Percentiles rank a stretch among this genome's conserved stretches.
Conservation (phyloP, 2,797 vertebrate genomes). For the Parauchenoglanis ngamensis region DNA sequence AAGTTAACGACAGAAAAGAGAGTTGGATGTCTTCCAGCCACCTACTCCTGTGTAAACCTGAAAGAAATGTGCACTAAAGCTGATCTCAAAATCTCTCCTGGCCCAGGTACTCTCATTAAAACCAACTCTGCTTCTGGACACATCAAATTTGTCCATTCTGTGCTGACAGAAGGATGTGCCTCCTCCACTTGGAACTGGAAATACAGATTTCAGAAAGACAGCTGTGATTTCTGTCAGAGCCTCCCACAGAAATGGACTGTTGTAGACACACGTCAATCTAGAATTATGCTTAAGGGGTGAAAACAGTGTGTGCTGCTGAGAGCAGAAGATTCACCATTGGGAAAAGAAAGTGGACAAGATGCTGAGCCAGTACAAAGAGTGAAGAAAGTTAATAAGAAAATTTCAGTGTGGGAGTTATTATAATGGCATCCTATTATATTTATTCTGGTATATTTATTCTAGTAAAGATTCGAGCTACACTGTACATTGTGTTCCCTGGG, state of each 20-base stretch:
- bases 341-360: conserved; percentile 25
- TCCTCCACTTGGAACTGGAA: conserved; percentile 16
- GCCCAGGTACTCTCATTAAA: conserved; percentile 23
- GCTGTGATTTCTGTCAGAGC: conserved; percentile 32
- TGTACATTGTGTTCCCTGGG: not conserved
- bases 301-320: conserved; percentile 4
- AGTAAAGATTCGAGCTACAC: not conserved
- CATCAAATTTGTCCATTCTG: conserved; percentile 27
- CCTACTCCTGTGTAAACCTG: conserved; percentile 21
- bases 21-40: conserved; percentile 48
- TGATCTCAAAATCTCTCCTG: conserved; percentile 17
- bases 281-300: conserved; percentile 12
- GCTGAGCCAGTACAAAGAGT: conserved; percentile 6
- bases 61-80: conserved; percentile 14
- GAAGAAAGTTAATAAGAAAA: conserved; percentile 8
- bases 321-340: conserved; percentile 8
- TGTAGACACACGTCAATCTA: conserved; percentile 24
- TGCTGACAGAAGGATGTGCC: conserved; percentile 20
- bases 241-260: conserved; percentile 4
- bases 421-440: conserved; percentile 10
- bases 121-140: conserved; percentile 27
- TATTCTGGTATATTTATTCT: conserved; percentile 1
- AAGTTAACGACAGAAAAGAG: conserved; percentile 65
- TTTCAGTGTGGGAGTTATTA: conserved; percentile 18
- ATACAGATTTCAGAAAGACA: conserved; percentile 20